Base-by-base conservation (phyloP, 1,140 invertebrate genomes). In the Frieseomelitta varia region DNA sequence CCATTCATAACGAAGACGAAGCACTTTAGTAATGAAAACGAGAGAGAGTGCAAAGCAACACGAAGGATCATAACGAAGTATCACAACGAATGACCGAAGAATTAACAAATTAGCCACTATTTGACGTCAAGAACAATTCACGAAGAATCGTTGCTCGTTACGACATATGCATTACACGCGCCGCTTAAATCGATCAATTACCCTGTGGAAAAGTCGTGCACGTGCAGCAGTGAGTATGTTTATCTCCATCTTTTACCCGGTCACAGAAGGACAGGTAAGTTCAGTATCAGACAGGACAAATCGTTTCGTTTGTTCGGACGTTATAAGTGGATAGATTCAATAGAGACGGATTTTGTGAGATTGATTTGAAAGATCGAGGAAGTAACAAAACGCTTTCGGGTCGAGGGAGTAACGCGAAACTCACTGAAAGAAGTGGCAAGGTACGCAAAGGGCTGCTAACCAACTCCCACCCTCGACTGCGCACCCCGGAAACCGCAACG, bases 401-500 rank as follows among this genome's bases (percentile, higher is more conserved):
- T 39, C 79, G 81, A 61, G 21, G 53, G 74, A 69, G 69, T 77
- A 83, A 83, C 73, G n/a, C 63, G 81, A 51, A 69, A 56, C 63
- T 51, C 73, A 80, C 83, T 84, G 69, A 74, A 67, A 74, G 58
- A 73, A 51, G 47, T 34, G 17, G 1, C 67, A 65, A 56, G n/a
- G 77, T 72, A 51, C 55, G 77, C 58, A 39, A 72, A 2, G 69
- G 1, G 17, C 24, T 34, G 39, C 81, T 65, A 53, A 39, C 69
- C 8, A 61, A 67, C 56, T 53, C 30, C 68, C 68, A 79, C 75
- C 67, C 21, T 12, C 39, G 55, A 68, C 84, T 89, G 87, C 88
- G 88, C 88, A 89, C 67, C 84, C 84, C 79, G 34, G 53, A 81
- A 85, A 76, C 39, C 68, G 79, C 51, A 71, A 80, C 83, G 82